Evolutionary conservation across 2,113 vertebrate species (phyloP).

Genomic region (Semicossyphus pulcher): DNA sequence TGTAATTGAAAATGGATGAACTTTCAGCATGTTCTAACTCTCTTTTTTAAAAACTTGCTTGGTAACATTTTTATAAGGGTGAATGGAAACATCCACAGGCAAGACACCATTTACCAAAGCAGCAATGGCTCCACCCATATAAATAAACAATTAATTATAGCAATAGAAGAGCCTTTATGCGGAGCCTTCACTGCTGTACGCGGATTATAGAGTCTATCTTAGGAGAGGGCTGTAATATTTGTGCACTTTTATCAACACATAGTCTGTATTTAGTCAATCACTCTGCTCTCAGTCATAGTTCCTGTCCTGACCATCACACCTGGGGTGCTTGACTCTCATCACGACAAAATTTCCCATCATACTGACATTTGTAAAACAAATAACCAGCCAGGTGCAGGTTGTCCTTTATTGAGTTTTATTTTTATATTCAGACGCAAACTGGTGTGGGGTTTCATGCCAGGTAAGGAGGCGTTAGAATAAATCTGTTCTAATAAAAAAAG

Average conservation of each 20-base stretch:
- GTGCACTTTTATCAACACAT: slow-evolving; percentile 44
- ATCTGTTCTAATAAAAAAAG: slow-evolving; percentile 40
- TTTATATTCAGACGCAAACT: slow-evolving; percentile 9
- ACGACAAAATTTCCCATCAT: slow-evolving; percentile 36
- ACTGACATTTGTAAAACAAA: slow-evolving; percentile 65
- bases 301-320: slow-evolving; percentile 40
- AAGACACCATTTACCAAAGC: slow-evolving; percentile 74
- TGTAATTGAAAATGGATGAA: slow-evolving; percentile 74
- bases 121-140: slow-evolving; percentile 85
- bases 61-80: slow-evolving; percentile 62
- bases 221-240: slow-evolving; percentile 31
- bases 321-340: slow-evolving; percentile 42
- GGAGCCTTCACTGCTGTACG: slow-evolving; percentile 24
- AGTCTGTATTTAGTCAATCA: slow-evolving; percentile 46
- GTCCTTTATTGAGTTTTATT: slow-evolving; percentile 23
- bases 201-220: slow-evolving; percentile 41
- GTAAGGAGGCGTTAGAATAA: slow-evolving; percentile 22
- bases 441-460: slow-evolving; percentile 30
- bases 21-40: slow-evolving; percentile 34
- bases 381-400: slow-evolving; percentile 39
- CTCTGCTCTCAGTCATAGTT: slow-evolving; percentile 24
- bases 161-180: slow-evolving; percentile 74
- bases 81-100: slow-evolving; percentile 74
- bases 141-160: slow-evolving; percentile 79
- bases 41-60: slow-evolving; percentile 26